Evolutionary conservation across 2,888 invertebrate genomes (phyloP).

Genomic region (Caenorhabditis uteleia): DNA sequence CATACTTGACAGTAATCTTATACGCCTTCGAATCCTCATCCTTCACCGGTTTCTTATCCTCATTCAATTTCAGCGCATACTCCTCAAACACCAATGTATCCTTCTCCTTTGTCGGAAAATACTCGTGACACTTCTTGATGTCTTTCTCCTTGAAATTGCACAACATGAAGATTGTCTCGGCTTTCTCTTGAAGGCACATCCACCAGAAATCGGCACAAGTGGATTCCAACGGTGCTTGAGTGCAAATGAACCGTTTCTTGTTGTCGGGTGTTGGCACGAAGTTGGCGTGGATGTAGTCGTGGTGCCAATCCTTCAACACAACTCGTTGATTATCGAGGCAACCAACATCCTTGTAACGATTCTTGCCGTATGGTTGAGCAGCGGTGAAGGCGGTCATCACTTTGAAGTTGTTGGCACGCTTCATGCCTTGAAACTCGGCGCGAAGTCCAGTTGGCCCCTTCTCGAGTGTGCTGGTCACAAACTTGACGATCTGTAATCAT

Average conservation of each 20-base stretch:
- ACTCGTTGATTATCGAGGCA: conserved; percentile 46
- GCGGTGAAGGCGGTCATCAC: conserved; percentile 43
- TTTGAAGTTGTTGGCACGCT: conserved; percentile 30
- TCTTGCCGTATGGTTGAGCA: conserved; percentile 28
- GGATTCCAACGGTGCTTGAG: conserved; percentile 47
- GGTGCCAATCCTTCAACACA: conserved; percentile 26
- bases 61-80: no score
- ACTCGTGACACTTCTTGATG: conserved; percentile 41
- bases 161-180: conserved; percentile 46
- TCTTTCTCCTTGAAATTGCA: conserved; percentile 46
- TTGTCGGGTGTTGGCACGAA: conserved; percentile 40
- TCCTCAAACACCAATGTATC: conserved; percentile 26
- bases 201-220: conserved; percentile 49
- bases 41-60: no score
- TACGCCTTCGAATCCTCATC: no score
- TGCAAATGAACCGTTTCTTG: conserved; percentile 47
- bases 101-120: conserved; percentile 34
- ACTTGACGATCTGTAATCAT: conserved; percentile 17
- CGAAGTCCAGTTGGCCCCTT: conserved; percentile 36
- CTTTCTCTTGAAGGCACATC: conserved; percentile 43
- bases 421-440: conserved; percentile 39
- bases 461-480: conserved; percentile 30
- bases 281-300: conserved; percentile 52
- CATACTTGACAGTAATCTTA: conserved; percentile 24
- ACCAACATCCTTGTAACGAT: conserved; percentile 48